Evolutionary conservation across 2,113 vertebrate species (phyloP).

Genomic region (Falco punctatus): DNA sequence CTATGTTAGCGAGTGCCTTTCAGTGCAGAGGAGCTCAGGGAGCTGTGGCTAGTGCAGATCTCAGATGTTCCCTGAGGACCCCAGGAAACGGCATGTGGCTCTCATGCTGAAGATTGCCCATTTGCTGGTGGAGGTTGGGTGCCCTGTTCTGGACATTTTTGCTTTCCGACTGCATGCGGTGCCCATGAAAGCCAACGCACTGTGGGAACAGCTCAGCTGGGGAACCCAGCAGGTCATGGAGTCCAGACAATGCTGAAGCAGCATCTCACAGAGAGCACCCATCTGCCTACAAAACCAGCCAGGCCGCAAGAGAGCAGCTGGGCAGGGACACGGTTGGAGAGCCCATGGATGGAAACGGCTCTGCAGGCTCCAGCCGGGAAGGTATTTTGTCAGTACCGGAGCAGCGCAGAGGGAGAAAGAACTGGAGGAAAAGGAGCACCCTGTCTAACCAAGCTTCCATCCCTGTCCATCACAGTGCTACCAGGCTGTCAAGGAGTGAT

Average conservation of each 20-base stretch:
- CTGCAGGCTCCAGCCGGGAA: background rate
- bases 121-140: background rate
- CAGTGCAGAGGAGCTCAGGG: background rate
- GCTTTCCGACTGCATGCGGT: rapidly evolving
- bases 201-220: background rate
- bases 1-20: background rate
- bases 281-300: background rate
- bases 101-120: rapidly evolving
- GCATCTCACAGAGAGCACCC: background rate
- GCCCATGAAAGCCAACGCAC: background rate
- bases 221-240: background rate
- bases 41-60: background rate
- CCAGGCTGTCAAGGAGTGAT: background rate
- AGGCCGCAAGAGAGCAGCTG: background rate
- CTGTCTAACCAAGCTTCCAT: background rate
- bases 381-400: rapidly evolving
- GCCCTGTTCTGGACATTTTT: background rate
- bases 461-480: background rate
- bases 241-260: rapidly evolving
- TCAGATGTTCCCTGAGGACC: background rate
- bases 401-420: background rate
- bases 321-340: background rate
- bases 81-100: background rate
- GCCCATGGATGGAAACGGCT: rapidly evolving
- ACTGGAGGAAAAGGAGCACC: background rate